These are phyloP conservation scores for Platichthys stellatus DNA, from an alignment of 2,113 vertebrate genomes.

Conservation along the genomic window DNA sequence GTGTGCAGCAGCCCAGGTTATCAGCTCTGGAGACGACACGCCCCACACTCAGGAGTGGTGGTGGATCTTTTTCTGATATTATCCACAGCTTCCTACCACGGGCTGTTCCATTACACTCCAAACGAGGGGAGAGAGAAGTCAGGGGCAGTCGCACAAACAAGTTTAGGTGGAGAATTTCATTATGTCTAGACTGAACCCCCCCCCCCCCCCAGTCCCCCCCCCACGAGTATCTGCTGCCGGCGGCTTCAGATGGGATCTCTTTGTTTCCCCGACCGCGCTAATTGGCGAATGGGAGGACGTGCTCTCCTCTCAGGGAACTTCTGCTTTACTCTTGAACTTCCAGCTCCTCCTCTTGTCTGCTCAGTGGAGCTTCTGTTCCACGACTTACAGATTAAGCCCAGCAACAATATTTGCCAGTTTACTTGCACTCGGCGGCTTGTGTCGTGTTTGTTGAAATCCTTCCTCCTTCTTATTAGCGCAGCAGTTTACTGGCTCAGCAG, in stretches of 20 bases:
- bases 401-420: constrained; percentile 3
- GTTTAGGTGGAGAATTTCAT: constrained; percentile 60
- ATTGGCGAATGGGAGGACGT: constrained; percentile 31
- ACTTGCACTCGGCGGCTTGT: neutral
- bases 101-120: constrained; percentile 46
- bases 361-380: constrained; percentile 1
- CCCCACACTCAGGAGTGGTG: constrained; percentile 25
- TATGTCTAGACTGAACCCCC: constrained; percentile 15
- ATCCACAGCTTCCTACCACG: constrained; percentile 50
- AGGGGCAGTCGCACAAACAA: constrained; percentile 61
- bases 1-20: neutral
- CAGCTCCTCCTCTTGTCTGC: neutral
- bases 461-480: constrained; percentile 20
- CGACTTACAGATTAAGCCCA: neutral
- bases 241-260: constrained; percentile 46
- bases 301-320: constrained; percentile 29
- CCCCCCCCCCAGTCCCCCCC: too few relatives aligned
- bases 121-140: constrained; percentile 64
- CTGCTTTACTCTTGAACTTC: constrained; percentile 31
- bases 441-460: constrained; percentile 4
- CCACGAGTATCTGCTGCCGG: constrained; percentile 40
- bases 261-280: constrained; percentile 26
- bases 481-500: neutral
- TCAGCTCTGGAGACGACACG: neutral
- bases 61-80: constrained; percentile 49